Conservation (phyloP, 2,888 invertebrate genomes). For the Drosophila neotestacea region DNA sequence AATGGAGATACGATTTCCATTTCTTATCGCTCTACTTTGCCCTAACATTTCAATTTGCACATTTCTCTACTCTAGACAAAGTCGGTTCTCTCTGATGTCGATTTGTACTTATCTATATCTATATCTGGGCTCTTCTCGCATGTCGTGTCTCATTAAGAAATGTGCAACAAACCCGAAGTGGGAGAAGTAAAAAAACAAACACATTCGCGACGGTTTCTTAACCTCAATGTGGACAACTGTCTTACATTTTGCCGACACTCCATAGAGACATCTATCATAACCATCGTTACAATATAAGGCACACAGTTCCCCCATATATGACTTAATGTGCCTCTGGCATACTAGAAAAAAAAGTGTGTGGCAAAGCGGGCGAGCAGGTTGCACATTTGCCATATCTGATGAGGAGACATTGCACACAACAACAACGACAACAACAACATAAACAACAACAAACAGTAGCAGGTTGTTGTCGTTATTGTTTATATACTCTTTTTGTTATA, state of each 20-base stretch:
- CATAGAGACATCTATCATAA: slow-evolving; percentile 27
- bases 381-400: slow-evolving; percentile 55
- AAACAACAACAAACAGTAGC: slow-evolving; percentile 26
- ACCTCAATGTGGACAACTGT: slow-evolving; percentile 70
- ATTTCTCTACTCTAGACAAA: slow-evolving; percentile 15
- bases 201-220: slow-evolving; percentile 68
- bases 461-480: slow-evolving; percentile 20
- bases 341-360: slow-evolving; percentile 41
- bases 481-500: slow-evolving; percentile 1
- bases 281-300: slow-evolving; percentile 36
- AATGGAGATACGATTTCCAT: background rate
- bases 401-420: slow-evolving; percentile 33
- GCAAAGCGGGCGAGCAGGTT: slow-evolving; percentile 62
- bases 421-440: slow-evolving; percentile 7
- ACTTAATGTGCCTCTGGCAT: slow-evolving; percentile 29
- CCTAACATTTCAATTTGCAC: slow-evolving; percentile 68
- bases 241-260: slow-evolving; percentile 27
- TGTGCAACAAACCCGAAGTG: slow-evolving; percentile 28
- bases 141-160: slow-evolving; percentile 67
- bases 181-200: background rate
- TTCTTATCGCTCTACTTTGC: slow-evolving; percentile 58
- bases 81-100: slow-evolving; percentile 68
- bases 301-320: slow-evolving; percentile 48
- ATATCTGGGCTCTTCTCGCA: slow-evolving; percentile 26
- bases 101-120: slow-evolving; percentile 24